Evolutionary conservation across 2,888 invertebrate genomes (phyloP), one percentile per base, ranked within the genome.

Genomic region (Metopia argyrocephala): DNA sequence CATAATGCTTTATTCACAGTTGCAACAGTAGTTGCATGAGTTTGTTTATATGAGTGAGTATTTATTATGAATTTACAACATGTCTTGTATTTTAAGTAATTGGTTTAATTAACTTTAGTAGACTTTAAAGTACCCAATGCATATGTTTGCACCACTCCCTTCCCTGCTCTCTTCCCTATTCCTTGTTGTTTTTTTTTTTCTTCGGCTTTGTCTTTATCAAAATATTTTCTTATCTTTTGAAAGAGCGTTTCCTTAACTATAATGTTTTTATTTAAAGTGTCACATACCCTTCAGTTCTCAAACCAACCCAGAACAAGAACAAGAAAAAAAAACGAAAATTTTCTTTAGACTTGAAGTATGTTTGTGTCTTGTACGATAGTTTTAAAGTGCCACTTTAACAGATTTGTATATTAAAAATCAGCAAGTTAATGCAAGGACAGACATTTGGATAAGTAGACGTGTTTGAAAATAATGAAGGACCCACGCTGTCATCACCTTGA

Each of bases 401-500:
- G 28, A 25, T 21, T 61, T 59, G 61, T 20, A 7, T 46, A 7
- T 5, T 4, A 18, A 18, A 21, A 12, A 46, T 52, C 18, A 54
- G 5, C 62, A 15, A 59, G 25, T 50, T 38, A 56, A 31, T 31
- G 31, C 0, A 31, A 3, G 15, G 38, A 38, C 38, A 15, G 38
- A 31, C 31, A 0, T 9, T 12, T 3, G 12, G 7, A 31, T 38
- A 61, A 15, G 3, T 38, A 45, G 21, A 61, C n/a, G 46, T 31
- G 46, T 25, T 21, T 69, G 48, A 66, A 66, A 54, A 61, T 61
- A 65, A 57, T 28, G 61, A 71, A 81, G 78, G 78, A 74, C 81
- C 81, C 78, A 78, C 50, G 78, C 81, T 78, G 81, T 81, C 74
- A 81, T 78, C 78, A 78, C 78, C 81, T 81, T 81, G 54, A 73